Evolutionary conservation across 2,113 vertebrate species (phyloP), one percentile per base, ranked within the genome.

Genomic region (Eupsittula cactorum): DNA sequence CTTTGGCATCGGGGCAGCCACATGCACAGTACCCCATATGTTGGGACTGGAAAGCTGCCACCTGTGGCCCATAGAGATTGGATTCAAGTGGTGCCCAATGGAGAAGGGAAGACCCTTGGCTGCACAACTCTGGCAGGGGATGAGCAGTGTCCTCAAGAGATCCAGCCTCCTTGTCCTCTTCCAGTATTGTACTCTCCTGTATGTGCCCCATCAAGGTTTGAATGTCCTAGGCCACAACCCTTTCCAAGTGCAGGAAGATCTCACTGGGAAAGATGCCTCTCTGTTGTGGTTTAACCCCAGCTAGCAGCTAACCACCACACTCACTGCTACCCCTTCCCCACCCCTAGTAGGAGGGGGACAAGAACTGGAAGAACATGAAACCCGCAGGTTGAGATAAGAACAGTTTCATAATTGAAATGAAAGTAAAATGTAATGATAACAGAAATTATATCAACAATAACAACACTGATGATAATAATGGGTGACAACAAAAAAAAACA

Each of bases 11-110:
- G 0, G 37, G 37, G 47, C 37, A 90, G 44, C 35, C 35, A 24
- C 3, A 64, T 59, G 21, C 20, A 53, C 27, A 19, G 20, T 65
- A 15, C 13, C 17, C 42, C 10, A 1, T 62, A 10, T 27, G 20
- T n/a, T 21, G 75, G 23, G 27, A 35, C 9, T 29, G 62, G 39
- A 82, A 49, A 71, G 41, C 41, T 82, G 44, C 50, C 55, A 24
- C 44, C 2, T 85, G 46, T 35, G 69, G 13, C 29, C 44, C 49
- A 65, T 0, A 0, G 1, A 69, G 10, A 13, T 10, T 64, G 63
- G 37, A 78, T 90, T 46, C 33, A 55, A 60, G 47, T 23, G 10
- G 2, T 52, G 13, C 29, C 11, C 37, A 5, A 17, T 33, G 37
- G 20, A 42, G 28, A 59, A 71, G 37, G 14, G 67, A 71, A 64